Conservation (phyloP, 1,140 invertebrate genomes). For the Megathymus violae region DNA sequence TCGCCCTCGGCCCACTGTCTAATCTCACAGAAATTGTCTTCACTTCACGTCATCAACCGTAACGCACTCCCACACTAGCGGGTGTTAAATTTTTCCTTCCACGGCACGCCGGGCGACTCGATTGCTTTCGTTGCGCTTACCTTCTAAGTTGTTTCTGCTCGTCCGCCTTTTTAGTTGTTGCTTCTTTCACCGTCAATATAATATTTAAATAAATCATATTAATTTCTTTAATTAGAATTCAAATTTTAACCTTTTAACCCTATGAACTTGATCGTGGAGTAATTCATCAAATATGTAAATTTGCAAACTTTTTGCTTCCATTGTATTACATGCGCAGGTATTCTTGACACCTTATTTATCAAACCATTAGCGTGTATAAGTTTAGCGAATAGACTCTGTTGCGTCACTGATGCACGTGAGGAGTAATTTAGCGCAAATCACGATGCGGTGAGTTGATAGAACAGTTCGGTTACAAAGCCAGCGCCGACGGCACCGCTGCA, state of each 20-base stretch:
- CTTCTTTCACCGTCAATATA: too few relatives aligned
- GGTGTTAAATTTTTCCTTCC: neutral
- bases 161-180: too few relatives aligned
- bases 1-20: slow-evolving; percentile 45
- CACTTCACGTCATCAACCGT: slow-evolving; percentile 16
- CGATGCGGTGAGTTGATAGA: slow-evolving; percentile 57
- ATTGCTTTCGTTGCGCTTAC: neutral
- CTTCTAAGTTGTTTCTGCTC: neutral
- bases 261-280: slow-evolving; percentile 5
- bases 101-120: too few relatives aligned
- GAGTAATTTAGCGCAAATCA: slow-evolving; percentile 48
- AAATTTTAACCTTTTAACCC: neutral
- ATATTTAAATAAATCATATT: too few relatives aligned
- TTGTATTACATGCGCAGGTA: neutral
- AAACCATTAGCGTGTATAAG: slow-evolving; percentile 15
- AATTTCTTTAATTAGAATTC: neutral
- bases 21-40: slow-evolving; percentile 42
- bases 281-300: slow-evolving; percentile 14
- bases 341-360: slow-evolving; percentile 10
- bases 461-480: slow-evolving; percentile 72
- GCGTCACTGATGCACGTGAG: slow-evolving; percentile 41
- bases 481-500: slow-evolving; percentile 56
- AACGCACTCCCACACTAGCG: slow-evolving; percentile 8
- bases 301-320: slow-evolving; percentile 15
- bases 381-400: slow-evolving; percentile 15